Evolutionary conservation across 2,113 vertebrate genomes (phyloP).

Genomic region (Collichthys lucidus): DNA sequence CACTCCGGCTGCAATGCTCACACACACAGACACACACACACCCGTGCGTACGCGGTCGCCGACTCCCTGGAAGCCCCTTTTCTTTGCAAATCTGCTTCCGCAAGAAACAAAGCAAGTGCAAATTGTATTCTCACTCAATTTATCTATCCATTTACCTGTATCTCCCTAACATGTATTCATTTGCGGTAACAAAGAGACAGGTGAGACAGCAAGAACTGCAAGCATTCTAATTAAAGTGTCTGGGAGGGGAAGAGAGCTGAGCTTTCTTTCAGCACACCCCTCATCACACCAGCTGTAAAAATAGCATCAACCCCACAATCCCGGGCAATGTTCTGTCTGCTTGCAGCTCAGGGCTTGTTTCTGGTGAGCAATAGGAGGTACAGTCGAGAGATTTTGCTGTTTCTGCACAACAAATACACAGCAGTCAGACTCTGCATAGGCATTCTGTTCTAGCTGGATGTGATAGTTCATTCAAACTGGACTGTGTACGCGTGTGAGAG

Average conservation of each 20-base stretch:
- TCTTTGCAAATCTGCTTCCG: slow-evolving; percentile 43
- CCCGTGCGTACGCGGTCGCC: background rate
- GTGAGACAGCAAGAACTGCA: slow-evolving; percentile 55
- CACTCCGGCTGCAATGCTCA: slow-evolving; percentile 52
- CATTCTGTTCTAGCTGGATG: slow-evolving; percentile 54
- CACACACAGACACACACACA: background rate
- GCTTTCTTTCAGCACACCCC: slow-evolving; percentile 51
- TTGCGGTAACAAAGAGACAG: slow-evolving; percentile 62
- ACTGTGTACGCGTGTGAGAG: slow-evolving; percentile 34
- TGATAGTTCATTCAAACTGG: slow-evolving; percentile 42
- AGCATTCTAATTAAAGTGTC: slow-evolving; percentile 71
- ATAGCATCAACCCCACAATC: slow-evolving; percentile 73
- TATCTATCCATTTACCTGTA: slow-evolving; percentile 50
- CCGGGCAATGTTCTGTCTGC: slow-evolving; percentile 60
- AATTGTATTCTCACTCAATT: slow-evolving; percentile 61
- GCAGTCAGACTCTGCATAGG: slow-evolving; percentile 43
- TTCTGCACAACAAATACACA: slow-evolving; percentile 68
- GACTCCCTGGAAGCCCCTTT: slow-evolving; percentile 14
- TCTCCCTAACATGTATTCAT: slow-evolving; percentile 46
- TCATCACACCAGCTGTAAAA: slow-evolving; percentile 67
- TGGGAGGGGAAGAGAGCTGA: slow-evolving; percentile 32
- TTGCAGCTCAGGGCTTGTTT: slow-evolving; percentile 67
- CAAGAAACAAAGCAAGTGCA: slow-evolving; percentile 50
- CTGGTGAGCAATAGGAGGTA: slow-evolving; percentile 66
- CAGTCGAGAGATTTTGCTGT: slow-evolving; percentile 53